phyloP scores from a whole-genome alignment of 2,113 vertebrate species.

The Callorhinus ursinus region DNA sequence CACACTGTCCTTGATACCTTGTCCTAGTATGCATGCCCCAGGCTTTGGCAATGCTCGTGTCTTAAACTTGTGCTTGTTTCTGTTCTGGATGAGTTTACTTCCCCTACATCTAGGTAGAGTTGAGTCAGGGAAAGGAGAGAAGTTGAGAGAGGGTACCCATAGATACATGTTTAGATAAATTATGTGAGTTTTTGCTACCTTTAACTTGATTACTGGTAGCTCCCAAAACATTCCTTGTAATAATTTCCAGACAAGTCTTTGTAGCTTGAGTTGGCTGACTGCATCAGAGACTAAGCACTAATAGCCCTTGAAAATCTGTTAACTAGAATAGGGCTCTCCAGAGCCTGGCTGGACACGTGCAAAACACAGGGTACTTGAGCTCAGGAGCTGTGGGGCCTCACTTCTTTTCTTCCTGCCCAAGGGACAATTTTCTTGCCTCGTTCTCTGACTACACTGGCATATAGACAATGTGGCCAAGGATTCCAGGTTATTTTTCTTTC shows the following conservation, averaged over 20 bases:
- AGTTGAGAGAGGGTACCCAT: background rate
- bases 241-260: background rate
- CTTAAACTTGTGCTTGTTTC: background rate
- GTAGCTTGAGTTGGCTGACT: background rate
- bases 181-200: background rate
- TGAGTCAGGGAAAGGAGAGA: background rate
- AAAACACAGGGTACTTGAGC: background rate
- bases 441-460: background rate
- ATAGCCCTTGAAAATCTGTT: background rate
- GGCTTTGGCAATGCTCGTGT: background rate
- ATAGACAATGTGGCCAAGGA: background rate
- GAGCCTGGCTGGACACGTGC: background rate
- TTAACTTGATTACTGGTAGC: background rate
- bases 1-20: background rate
- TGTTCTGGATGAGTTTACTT: background rate
- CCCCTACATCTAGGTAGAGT: background rate
- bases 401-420: background rate
- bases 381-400: background rate
- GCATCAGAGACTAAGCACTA: background rate
- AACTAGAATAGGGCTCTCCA: background rate
- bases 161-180: background rate
- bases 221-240: background rate
- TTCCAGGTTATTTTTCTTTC: background rate
- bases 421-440: background rate
- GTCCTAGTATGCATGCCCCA: background rate